Evolutionary conservation across 30 jellyfish, hydroid and myxozoan genomes (phyloP).

Genomic region (Hydra vulgaris): DNA sequence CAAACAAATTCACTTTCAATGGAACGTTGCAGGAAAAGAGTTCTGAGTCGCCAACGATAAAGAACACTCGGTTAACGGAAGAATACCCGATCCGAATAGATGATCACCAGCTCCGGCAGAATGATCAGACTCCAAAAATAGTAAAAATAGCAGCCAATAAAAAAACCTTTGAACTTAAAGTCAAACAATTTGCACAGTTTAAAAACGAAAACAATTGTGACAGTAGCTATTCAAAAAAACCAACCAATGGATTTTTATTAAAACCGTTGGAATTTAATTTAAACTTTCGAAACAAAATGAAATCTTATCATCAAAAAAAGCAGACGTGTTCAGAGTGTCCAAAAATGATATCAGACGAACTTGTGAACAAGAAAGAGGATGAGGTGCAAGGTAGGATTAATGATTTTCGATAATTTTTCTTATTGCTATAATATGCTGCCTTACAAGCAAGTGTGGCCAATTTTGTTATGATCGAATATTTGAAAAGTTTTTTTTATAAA

Average conservation of each 20-base stretch:
- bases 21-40: no score
- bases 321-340: slow-evolving; percentile 17
- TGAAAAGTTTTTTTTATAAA: no score
- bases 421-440: background rate
- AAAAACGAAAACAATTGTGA: background rate
- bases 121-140: slow-evolving; percentile 5
- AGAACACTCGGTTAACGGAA: no score
- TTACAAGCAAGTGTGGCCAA: no score
- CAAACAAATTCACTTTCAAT: no score
- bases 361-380: background rate
- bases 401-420: background rate
- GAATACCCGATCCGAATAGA: no score
- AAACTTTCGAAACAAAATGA: slow-evolving; percentile 13
- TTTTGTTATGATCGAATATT: no score
- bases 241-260: background rate
- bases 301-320: slow-evolving; percentile 14
- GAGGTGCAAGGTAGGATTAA: background rate
- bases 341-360: background rate
- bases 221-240: background rate
- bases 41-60: no score
- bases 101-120: no score
- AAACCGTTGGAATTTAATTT: slow-evolving; percentile 22
- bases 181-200: slow-evolving; percentile 21
- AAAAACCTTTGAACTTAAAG: slow-evolving; percentile 25
- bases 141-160: slow-evolving; percentile 4